Evolutionary conservation across 1,140 invertebrate species (phyloP).

Genomic region (Fopius arisanus): DNA sequence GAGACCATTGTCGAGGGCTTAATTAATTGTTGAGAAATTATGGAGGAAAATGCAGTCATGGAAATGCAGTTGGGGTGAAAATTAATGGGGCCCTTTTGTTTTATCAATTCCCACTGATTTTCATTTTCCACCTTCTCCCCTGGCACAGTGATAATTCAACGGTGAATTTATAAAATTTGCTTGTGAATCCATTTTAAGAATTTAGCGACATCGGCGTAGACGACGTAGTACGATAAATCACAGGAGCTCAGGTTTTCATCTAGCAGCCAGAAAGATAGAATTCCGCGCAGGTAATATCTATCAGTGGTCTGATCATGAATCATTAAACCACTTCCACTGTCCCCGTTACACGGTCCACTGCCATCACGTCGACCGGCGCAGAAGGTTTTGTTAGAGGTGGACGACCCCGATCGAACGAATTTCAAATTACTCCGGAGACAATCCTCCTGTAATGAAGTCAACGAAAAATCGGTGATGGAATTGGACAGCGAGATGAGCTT

Average conservation of each 20-base stretch:
- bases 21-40: background rate
- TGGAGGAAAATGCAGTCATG: background rate
- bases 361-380: constrained; percentile 71
- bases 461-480: background rate
- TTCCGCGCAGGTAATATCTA: constrained; percentile 66
- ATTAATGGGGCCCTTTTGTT: too few species aligned
- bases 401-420: constrained; percentile 52
- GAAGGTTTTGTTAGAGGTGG: constrained; percentile 69
- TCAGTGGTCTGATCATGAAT: constrained; percentile 49
- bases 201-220: constrained; percentile 69
- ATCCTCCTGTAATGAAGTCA: constrained; percentile 47
- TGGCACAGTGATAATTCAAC: background rate
- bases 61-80: background rate
- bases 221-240: constrained; percentile 64
- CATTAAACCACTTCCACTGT: constrained; percentile 69
- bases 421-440: constrained; percentile 66
- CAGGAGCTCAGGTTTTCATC: constrained; percentile 59
- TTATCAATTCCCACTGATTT: too few species aligned
- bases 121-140: too few species aligned
- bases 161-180: constrained; percentile 26
- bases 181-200: constrained; percentile 64
- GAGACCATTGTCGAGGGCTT: background rate
- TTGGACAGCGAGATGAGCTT: background rate
- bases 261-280: constrained; percentile 65
- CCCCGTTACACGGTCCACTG: constrained; percentile 67